phyloP scores from a whole-genome alignment of 2,797 vertebrate genomes.

The Mormyrops attenuatus region DNA sequence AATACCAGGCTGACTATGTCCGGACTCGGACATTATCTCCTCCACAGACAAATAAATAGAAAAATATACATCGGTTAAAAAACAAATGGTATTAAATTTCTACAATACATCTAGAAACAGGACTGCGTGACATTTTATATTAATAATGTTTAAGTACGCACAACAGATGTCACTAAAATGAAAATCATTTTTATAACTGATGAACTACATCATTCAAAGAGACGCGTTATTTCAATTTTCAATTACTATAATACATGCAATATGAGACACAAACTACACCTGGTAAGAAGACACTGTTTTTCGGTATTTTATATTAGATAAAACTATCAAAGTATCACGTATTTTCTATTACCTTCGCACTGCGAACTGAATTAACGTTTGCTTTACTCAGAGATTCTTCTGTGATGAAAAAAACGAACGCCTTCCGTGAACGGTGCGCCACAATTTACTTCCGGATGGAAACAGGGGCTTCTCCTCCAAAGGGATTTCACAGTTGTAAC shows the following conservation, averaged over 20 bases:
- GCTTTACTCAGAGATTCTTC: neutral
- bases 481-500: neutral
- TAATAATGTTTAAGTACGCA: neutral
- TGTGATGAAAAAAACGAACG: neutral
- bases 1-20: conserved; percentile 84
- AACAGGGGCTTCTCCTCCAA: neutral
- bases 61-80: neutral
- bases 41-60: neutral
- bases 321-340: neutral
- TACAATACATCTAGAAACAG: neutral
- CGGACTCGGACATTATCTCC: conserved; percentile 77
- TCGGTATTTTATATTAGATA: neutral
- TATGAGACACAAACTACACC: neutral
- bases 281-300: neutral
- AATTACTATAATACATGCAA: neutral
- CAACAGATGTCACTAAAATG: neutral
- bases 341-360: neutral
- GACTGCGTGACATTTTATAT: neutral
- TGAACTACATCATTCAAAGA: neutral
- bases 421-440: neutral
- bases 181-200: neutral
- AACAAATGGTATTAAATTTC: neutral
- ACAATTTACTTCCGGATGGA: neutral
- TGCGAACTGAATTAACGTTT: neutral
- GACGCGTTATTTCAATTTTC: neutral